A percentile compares a stretch with the other conserved stretches of the same genome.
Conservation (phyloP, 2,797 vertebrate genomes). For the Dendrocincla tyrannina region DNA sequence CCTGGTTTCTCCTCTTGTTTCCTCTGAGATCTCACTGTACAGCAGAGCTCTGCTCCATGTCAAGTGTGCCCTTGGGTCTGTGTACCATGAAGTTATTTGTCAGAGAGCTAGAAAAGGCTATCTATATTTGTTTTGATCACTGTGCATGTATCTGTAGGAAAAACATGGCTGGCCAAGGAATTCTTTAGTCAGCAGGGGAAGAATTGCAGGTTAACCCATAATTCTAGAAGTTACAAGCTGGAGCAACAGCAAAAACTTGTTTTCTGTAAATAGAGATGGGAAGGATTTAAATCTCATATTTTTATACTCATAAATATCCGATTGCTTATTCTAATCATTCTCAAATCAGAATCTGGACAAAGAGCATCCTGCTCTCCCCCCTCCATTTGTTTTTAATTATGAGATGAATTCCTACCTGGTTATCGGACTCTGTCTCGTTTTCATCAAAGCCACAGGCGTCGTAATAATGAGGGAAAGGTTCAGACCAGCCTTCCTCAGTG, state of each 20-base stretch:
- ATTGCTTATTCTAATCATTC: background rate
- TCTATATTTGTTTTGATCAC: background rate
- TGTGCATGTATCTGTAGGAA: background rate
- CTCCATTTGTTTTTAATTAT: background rate
- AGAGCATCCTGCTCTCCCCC: background rate
- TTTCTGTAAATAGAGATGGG: background rate
- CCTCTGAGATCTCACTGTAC: background rate
- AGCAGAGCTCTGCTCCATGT: background rate
- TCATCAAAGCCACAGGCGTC: constrained; percentile 88
- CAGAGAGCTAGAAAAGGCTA: background rate
- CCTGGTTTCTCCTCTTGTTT: background rate
- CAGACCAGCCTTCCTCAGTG: constrained; percentile 92
- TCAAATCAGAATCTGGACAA: background rate
- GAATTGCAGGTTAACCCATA: accelerated
- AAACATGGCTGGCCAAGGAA: background rate
- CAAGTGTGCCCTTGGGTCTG: background rate
- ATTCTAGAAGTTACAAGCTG: background rate
- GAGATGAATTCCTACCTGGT: constrained; percentile 71
- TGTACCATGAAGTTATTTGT: background rate
- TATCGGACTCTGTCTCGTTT: constrained; percentile 78
- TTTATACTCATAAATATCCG: background rate
- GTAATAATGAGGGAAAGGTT: constrained; percentile 90
- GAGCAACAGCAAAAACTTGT: background rate
- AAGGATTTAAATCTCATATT: background rate
- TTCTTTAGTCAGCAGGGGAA: background rate